These are phyloP conservation scores for Diloba caeruleocephala DNA, from an alignment of 2,888 invertebrate genomes.

Conservation along the genomic window DNA sequence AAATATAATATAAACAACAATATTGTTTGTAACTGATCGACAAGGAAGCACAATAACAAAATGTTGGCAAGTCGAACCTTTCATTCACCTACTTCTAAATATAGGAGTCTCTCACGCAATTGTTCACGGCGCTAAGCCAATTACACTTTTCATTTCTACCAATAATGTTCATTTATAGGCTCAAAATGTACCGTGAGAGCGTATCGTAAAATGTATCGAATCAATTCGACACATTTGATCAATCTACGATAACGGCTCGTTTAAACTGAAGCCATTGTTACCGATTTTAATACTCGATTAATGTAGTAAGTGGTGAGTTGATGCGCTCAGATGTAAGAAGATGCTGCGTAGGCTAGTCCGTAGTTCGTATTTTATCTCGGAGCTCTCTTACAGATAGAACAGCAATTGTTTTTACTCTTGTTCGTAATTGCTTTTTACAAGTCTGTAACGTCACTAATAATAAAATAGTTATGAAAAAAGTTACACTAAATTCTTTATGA, in stretches of 20 bases:
- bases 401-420: not conserved
- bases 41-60: conserved; percentile 12
- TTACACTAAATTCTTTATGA: conserved; percentile 41
- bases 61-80: conserved; percentile 12
- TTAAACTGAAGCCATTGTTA: conserved; percentile 57
- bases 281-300: conserved; percentile 44
- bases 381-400: too few relatives aligned
- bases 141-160: conserved; percentile 52
- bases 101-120: conserved; percentile 42
- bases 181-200: conserved; percentile 47
- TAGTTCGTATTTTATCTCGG: not conserved
- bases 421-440: conserved; percentile 2
- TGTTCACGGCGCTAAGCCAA: conserved; percentile 33
- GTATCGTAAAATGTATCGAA: conserved; percentile 49
- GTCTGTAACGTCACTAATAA: conserved; percentile 7
- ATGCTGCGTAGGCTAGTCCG: too few relatives aligned
- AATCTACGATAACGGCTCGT: conserved; percentile 52
- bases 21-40: not conserved
- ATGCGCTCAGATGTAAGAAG: too few relatives aligned
- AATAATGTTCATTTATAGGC: conserved; percentile 34
- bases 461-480: conserved; percentile 37
- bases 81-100: conserved; percentile 49
- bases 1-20: conserved; percentile 2
- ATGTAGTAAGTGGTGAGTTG: conserved; percentile 6
- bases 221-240: conserved; percentile 49